Base-by-base conservation (phyloP, 2,797 vertebrate genomes). In the Ispidina lecontei region DNA sequence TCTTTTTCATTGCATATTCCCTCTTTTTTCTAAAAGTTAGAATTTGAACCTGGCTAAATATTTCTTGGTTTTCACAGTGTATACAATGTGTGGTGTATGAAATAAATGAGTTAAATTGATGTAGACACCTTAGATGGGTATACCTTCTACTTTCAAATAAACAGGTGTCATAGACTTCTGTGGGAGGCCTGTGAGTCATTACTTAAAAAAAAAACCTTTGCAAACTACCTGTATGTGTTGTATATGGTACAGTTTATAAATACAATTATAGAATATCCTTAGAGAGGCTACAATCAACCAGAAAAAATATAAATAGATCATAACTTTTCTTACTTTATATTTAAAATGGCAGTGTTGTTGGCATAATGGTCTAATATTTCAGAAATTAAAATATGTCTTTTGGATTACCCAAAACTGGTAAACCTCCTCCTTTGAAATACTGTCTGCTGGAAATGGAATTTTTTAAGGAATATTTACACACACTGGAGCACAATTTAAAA, bases 401-500 rank as follows among this genome's bases (percentile, higher is more conserved):
- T 47, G 12, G 26, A 8, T 74, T 75, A 39, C 63, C 20, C 23
- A 84, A 33, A 43, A 68, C 51, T 84, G 46, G n/a, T 62, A 79
- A 91, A 2, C 8, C 4, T 26, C 6, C 10, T 81, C 11, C 35
- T 84, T 67, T 80, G 84, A 94, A 91, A 90, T 60, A 84, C 29
- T 68, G 78, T 25, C 80, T 84, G 76, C n/a, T 90, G 70, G 39
- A 95, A 63, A 60, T 54, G 3, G 35, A 75, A 65, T n/a, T 22
- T 69, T 89, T 94, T 83, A 65, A 49, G 54, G 58, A 82, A n/a
- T 85, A 59, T 31, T 71, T 64, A 74, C 82, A 87, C 71, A 85
- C 47, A 82, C 73, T 67, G 69, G 55, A 94, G 63, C 52, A 85
- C n/a, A 87, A 77, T 87, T 87, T 59, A 77, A 67, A 93, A 85